Conservation (phyloP, 2,888 invertebrate species). For the Tenthredo amoena region DNA sequence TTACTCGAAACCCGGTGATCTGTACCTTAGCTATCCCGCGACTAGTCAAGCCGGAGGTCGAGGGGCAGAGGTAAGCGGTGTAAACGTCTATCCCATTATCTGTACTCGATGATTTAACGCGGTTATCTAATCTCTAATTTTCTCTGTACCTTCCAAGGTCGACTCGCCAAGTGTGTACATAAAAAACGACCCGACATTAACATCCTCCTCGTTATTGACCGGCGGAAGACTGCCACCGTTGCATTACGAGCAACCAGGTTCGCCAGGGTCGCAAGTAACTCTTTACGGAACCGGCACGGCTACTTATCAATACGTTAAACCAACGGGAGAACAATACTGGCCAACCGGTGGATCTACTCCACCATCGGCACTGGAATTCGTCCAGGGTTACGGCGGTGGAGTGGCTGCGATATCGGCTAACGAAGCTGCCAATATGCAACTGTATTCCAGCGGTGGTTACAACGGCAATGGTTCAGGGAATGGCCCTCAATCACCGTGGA, state of each 20-base stretch:
- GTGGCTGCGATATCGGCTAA: conserved; percentile 69
- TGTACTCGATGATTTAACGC: not conserved
- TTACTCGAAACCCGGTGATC: conserved; percentile 71
- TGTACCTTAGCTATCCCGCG: conserved; percentile 68
- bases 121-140: not conserved
- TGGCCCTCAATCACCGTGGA: conserved; percentile 80
- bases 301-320: conserved; percentile 81
- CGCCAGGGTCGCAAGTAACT: conserved; percentile 83
- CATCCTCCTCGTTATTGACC: conserved; percentile 81
- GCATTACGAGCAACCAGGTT: conserved; percentile 80
- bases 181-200: conserved; percentile 85
- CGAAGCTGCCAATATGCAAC: conserved; percentile 67
- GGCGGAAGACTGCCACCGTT: conserved; percentile 78
- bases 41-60: conserved; percentile 67
- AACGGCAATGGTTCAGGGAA: conserved; percentile 77
- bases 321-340: conserved; percentile 74
- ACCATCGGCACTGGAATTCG: conserved; percentile 70
- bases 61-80: conserved; percentile 67
- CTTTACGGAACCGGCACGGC: conserved; percentile 79
- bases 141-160: conserved; percentile 61
- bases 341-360: conserved; percentile 62
- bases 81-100: conserved; percentile 2
- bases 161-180: conserved; percentile 81
- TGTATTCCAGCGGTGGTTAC: conserved; percentile 71
- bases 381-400: conserved; percentile 70